Evolutionary conservation across 1,140 invertebrate genomes (phyloP), one percentile per base, ranked within the genome.

Genomic region (Leptinotarsa lineolata): DNA sequence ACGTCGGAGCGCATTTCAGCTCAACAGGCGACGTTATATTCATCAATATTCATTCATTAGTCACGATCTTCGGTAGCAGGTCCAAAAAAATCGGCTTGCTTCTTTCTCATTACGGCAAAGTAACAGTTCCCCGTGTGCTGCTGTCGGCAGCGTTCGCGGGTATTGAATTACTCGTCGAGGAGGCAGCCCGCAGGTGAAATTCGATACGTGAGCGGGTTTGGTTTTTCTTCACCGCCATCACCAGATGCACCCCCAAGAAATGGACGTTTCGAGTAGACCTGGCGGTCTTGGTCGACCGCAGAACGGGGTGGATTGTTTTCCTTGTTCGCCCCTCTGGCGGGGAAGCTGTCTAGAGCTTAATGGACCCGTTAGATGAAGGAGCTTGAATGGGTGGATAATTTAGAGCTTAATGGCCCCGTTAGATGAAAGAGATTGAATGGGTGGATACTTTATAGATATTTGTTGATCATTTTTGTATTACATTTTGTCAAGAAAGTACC

Each of bases 21-120:
- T 11, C 30, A 39, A 39, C 30, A 39, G 30, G 11, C 30, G 30
- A 39, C 30, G 8, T 39, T 11, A 39, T 8, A 6, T 39, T 39
- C 30, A 39, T 39, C 30, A 39, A 39, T 39, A 39, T 39, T 39
- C 30, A 39, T 39, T 39, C 30, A 39, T 39, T 39, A 39, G 30
- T 39, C 30, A 39, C 30, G 30, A 39, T 39, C 48, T 54, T 54
- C 48, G 48, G 48, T 54, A 54, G 48, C 48, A 54, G n/a, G 15
- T 16, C 48, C 48, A 54, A 54, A 54, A 54, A 54, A 54, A 54
- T 54, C 48, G 48, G 15, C 12, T 18, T 54, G 48, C 48, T 54
- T 54, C 45, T n/a, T 54, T 54, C 48, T 54, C 48, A 54, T 54
- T 54, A 54, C 48, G 48, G 16, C 48, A 54, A 54, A 54, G 48